Evolutionary conservation across 2,797 vertebrate genomes (phyloP), one percentile per base, ranked within the genome.

Genomic region (Diceros bicornis): DNA sequence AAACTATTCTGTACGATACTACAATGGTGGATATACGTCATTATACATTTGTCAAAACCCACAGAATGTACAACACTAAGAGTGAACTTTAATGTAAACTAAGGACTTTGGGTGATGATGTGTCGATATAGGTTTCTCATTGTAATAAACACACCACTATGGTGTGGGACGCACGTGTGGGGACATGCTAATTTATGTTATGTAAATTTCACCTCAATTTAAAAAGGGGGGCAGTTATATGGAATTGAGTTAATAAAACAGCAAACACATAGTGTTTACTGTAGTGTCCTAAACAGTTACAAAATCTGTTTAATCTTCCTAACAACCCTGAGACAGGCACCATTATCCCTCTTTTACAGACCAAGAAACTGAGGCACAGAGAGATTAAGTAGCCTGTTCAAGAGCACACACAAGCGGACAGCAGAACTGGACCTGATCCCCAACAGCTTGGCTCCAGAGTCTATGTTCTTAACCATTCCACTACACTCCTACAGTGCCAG

Each of bases 61-160:
- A 41, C 0, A 27, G 20, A 47, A 57, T 0, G 10, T 4, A 25
- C 72, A 34, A 32, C 18, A 34, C 18, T 13, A 14, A 23, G 10
- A 17, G 32, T 9, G 21, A 66, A 21, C 29, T 72, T 4, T 9
- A 27, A 55, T 4, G 9, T 3, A 1, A 1, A 59, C 55, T 7
- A 7, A 1, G 57, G 77, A 7, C 81, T 27, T 3, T 11, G 47
- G 25, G 27, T 8, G 61, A 17, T 1, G 2, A 14, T 3, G 17
- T 27, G 23, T 32, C 37, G 1, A 21, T 2, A 1, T 0, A 14
- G 74, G 64, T 10, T 16, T 37, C 34, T 82, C 6, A 0, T 1
- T n/a, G 4, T 17, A n/a, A 9, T 18, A 25, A 20, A 37, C 0
- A 1, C 1, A 21, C 62, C 16, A 2, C 23, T 10, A 0, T 0